phyloP scores from a whole-genome alignment of 1,140 invertebrate genomes.

The Scaptomyza graminum region DNA sequence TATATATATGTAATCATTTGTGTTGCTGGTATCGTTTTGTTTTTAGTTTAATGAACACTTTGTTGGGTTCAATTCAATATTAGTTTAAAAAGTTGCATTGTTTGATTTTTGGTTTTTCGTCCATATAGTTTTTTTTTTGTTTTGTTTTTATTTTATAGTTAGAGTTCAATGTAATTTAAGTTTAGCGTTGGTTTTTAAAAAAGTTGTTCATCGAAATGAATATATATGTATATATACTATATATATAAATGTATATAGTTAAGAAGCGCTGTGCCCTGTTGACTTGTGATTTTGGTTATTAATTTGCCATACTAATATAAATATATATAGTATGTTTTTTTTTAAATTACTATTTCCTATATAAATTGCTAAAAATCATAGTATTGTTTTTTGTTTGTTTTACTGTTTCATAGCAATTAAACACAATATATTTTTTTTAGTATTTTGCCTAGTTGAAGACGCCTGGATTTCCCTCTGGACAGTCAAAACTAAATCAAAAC shows the following conservation, averaged over 20 bases:
- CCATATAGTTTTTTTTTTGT: slow-evolving; percentile 52
- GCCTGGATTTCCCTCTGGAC: slow-evolving; percentile 49
- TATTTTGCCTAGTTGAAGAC: slow-evolving; percentile 62
- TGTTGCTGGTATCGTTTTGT: slow-evolving; percentile 39
- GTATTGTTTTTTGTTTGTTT: slow-evolving; percentile 1
- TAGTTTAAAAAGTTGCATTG: slow-evolving; percentile 77
- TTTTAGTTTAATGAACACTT: slow-evolving; percentile 81
- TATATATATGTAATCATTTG: slow-evolving; percentile 45
- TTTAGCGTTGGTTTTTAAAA: slow-evolving; percentile 61
- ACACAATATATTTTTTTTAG: slow-evolving; percentile 51
- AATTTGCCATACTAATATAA: slow-evolving; percentile 30
- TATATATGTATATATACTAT: slow-evolving; percentile 20
- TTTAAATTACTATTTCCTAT: slow-evolving; percentile 53
- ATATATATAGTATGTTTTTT: slow-evolving; percentile 40
- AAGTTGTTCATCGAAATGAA: slow-evolving; percentile 73
- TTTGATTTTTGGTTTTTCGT: too few species aligned
- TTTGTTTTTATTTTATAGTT: slow-evolving; percentile 40
- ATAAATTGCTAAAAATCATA: slow-evolving; percentile 73
- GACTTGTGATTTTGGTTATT: slow-evolving; percentile 69
- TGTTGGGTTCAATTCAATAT: slow-evolving; percentile 82
- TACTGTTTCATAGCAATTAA: slow-evolving; percentile 49
- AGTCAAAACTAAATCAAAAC: slow-evolving; percentile 48
- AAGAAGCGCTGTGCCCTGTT: slow-evolving; percentile 81
- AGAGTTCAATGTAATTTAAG: slow-evolving; percentile 42
- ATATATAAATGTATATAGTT: slow-evolving; percentile 52